These are phyloP conservation scores for Poeciliopsis infans DNA, from an alignment of 2,797 vertebrate species.

Conservation along the genomic window DNA sequence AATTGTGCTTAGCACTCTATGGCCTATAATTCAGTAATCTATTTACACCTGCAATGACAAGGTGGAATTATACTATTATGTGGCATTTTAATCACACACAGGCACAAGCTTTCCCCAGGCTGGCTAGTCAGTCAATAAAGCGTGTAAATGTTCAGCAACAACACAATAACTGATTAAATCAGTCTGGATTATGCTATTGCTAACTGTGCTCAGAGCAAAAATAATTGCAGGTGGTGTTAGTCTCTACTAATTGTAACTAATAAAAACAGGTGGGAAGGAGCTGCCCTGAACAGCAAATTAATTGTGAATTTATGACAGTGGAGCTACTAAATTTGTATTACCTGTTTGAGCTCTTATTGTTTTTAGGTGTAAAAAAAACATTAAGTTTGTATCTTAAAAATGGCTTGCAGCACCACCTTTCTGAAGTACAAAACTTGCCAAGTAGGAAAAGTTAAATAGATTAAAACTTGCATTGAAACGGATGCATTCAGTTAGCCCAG, in stretches of 20 bases:
- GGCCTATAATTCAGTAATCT: slow-evolving; percentile 29
- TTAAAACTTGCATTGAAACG: neutral
- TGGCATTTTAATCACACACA: slow-evolving; percentile 41
- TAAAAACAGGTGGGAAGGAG: slow-evolving; percentile 17
- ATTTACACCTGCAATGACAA: slow-evolving; percentile 37
- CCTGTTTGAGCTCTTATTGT: neutral
- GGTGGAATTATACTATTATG: slow-evolving; percentile 33
- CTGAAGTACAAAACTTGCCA: neutral
- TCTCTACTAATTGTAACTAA: slow-evolving; percentile 26
- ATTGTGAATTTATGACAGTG: slow-evolving; percentile 5
- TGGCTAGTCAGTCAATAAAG: slow-evolving; percentile 46
- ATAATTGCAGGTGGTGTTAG: slow-evolving; percentile 25
- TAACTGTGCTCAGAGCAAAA: slow-evolving; percentile 15
- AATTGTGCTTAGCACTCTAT: slow-evolving; percentile 33
- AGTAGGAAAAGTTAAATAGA: neutral
- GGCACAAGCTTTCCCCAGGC: slow-evolving; percentile 30
- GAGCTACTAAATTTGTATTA: neutral
- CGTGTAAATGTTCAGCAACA: slow-evolving; percentile 35
- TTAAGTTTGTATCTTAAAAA: too few species aligned
- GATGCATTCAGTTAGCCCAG: neutral
- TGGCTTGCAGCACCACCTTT: neutral
- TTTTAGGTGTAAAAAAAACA: neutral
- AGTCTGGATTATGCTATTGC: slow-evolving; percentile 22
- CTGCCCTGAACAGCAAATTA: slow-evolving; percentile 13
- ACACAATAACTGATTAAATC: slow-evolving; percentile 16